Conservation (phyloP, 2,797 vertebrate genomes). For the Chloroceryle inda region DNA sequence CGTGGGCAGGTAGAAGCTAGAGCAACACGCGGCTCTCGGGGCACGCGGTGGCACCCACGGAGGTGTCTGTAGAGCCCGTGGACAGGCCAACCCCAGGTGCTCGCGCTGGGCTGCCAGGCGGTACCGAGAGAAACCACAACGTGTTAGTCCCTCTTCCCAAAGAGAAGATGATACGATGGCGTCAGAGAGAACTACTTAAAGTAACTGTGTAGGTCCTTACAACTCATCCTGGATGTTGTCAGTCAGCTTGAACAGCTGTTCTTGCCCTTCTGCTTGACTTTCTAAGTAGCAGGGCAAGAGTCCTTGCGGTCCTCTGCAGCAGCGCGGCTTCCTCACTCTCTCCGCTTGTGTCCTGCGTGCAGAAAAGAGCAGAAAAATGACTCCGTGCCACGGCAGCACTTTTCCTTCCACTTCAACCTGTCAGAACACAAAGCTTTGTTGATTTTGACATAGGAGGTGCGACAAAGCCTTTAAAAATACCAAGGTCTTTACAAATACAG, state of each 20-base stretch:
- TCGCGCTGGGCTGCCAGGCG: neutral
- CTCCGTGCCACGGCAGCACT: neutral
- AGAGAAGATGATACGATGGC: accelerated
- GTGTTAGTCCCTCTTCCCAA: neutral
- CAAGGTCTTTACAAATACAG: neutral
- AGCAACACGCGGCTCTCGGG: neutral
- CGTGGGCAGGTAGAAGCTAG: neutral
- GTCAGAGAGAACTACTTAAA: neutral
- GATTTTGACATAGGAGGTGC: accelerated
- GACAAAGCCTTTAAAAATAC: neutral
- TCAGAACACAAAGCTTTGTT: neutral
- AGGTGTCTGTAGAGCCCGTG: accelerated
- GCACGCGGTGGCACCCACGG: neutral
- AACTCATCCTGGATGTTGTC: constrained; percentile 96
- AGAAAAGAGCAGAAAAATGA: neutral
- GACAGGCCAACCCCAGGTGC: neutral
- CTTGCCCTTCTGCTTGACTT: constrained; percentile 93
- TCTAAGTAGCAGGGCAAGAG: constrained; percentile 90
- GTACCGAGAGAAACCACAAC: neutral
- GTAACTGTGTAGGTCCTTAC: constrained; percentile 81
- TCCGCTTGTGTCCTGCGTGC: constrained; percentile 85
- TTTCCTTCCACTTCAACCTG: neutral
- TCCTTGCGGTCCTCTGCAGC: constrained; percentile 93
- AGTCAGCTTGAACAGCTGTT: constrained; percentile 94
- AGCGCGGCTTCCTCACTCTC: constrained; percentile 91